Conservation (phyloP, 1,140 invertebrate species). For the Physella acuta region DNA sequence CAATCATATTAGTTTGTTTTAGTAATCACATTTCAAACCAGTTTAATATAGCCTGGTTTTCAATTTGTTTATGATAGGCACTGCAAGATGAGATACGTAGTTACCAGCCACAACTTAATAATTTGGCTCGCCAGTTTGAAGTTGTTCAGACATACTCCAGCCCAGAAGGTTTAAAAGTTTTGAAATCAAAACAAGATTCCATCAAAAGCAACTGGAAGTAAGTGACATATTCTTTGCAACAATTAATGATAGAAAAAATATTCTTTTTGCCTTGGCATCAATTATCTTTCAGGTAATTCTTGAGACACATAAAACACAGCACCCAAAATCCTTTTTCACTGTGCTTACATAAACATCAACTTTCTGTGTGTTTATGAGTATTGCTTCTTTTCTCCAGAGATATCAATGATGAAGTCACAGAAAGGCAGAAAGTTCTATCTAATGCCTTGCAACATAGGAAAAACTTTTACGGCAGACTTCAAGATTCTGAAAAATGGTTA, state of each 20-base stretch:
- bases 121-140: conserved; percentile 46
- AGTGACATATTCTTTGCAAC: no score
- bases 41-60: no score
- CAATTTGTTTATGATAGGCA: no score
- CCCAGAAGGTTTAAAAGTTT: conserved; percentile 41
- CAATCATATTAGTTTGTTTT: no score
- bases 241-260: no score
- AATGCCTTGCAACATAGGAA: conserved; percentile 69
- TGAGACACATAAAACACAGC: no score
- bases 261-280: no score
- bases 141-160: conserved; percentile 48
- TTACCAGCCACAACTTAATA: conserved; percentile 46
- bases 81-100: conserved; percentile 53
- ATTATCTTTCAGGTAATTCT: no score
- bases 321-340: no score
- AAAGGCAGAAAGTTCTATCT: conserved; percentile 51
- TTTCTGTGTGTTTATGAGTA: neutral
- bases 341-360: neutral
- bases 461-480: conserved; percentile 81
- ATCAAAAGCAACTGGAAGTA: conserved; percentile 76
- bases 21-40: no score
- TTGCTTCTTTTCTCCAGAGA: conserved; percentile 57
- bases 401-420: conserved; percentile 63
- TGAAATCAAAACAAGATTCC: conserved; percentile 65
- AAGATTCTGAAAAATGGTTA: conserved; percentile 83